phyloP scores from a whole-genome alignment of 2,797 vertebrate species.

The Hirundo rustica region DNA sequence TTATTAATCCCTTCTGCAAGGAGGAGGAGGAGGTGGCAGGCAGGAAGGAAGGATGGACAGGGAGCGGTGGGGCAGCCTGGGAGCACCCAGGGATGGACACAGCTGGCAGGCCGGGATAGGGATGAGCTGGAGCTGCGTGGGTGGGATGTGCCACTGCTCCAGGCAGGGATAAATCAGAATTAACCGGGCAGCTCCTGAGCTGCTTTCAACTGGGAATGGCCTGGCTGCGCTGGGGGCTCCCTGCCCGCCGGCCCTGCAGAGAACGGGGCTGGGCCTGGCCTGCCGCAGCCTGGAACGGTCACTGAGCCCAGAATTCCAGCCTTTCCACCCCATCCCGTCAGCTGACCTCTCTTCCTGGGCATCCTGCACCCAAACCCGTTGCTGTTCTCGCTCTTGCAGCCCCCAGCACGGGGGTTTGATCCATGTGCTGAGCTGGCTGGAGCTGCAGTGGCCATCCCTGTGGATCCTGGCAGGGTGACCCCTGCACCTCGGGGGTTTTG shows the following conservation, averaged over 20 bases:
- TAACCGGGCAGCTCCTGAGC: background rate
- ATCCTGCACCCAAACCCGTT: background rate
- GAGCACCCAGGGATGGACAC: background rate
- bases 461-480: background rate
- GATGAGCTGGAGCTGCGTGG: background rate
- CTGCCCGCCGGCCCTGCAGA: fast-evolving
- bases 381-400: background rate
- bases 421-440: fast-evolving
- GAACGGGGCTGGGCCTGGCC: fast-evolving
- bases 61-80: fast-evolving
- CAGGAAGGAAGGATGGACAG: background rate
- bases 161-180: background rate
- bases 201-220: background rate
- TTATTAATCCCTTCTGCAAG: background rate
- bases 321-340: background rate
- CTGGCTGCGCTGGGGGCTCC: background rate
- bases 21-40: background rate
- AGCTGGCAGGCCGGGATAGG: background rate
- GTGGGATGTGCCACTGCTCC: background rate
- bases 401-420: background rate
- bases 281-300: background rate
- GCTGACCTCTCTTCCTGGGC: background rate
- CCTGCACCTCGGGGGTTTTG: background rate
- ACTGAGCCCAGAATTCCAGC: fast-evolving
- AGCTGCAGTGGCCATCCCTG: background rate